Evolutionary conservation across 92 coral and sea anemone genomes (phyloP), one percentile per base, ranked within the genome.

Genomic region (Blastomussa wellsi): DNA sequence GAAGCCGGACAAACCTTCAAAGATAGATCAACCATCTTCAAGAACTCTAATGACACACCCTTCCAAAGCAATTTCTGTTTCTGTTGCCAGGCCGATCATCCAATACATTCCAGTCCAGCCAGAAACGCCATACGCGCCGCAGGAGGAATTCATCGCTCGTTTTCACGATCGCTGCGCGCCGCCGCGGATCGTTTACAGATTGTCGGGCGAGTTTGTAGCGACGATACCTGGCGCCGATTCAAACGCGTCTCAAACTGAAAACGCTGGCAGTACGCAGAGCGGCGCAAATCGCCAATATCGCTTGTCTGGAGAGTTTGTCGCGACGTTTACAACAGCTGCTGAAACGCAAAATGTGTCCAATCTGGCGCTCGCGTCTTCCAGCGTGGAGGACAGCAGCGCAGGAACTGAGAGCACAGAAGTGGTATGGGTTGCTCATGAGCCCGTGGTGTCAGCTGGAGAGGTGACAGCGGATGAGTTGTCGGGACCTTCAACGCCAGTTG

Each of bases 51-150:
- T 52, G 17, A 32, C 88, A 22, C 26, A 49, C 35, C 86, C 86
- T 60, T 47, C 72, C 16, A 1, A 67, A 5, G 78, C 75, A 12
- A 79, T 82, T 20, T 53, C 91, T 24, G 84, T 88, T 32, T 68
- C 92, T 5, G 79, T 81, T 51, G 28, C 60, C 42, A 87, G 81
- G 48, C 95, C 99, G 0, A 73, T 77, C 55, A 88, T 93, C 38
- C 92, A 96, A 80, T 76, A 73, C 79, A 90, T 87, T 26, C 81
- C 91, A 26, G 87, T 95, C 48, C 70, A 72, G 28, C 91, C 98
- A 2, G 90, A 85, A 59, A 90, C 98, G 19, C 99, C 99, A 7
- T 97, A 97, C 74, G 95, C 97, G 10, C 98, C 97, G 14, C 99
- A 97, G 67, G 90, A 88, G 7, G 94, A 94, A 38, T 94, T 90